These are phyloP conservation scores for Caiman crocodilus DNA, from an alignment of 2,797 vertebrate species.

Conservation along the genomic window DNA sequence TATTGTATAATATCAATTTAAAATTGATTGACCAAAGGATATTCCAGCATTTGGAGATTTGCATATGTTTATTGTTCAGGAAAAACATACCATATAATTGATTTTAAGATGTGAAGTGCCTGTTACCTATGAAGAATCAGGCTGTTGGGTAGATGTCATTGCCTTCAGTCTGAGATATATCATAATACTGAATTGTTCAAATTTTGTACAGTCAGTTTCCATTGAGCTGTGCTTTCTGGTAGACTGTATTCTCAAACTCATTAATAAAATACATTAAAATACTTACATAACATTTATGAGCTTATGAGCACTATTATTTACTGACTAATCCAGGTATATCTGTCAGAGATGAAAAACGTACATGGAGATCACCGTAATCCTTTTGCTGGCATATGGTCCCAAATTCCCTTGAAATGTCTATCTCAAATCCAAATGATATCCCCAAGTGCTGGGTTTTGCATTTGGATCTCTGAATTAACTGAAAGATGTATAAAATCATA, in stretches of 20 bases:
- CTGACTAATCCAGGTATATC: neutral
- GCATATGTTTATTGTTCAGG: neutral
- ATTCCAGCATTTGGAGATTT: neutral
- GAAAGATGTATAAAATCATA: neutral
- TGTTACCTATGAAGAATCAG: neutral
- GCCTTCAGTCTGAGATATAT: neutral
- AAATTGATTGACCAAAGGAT: neutral
- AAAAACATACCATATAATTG: neutral
- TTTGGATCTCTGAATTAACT: slow-evolving; percentile 1
- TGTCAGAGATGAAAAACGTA: slow-evolving; percentile 7
- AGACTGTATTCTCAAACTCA: neutral
- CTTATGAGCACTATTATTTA: slow-evolving; percentile 26
- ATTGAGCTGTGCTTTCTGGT: neutral
- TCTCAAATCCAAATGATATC: slow-evolving; percentile 14
- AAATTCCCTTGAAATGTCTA: slow-evolving; percentile 3
- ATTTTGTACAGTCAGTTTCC: slow-evolving; percentile 14
- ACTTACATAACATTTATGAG: neutral
- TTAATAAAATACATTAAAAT: neutral
- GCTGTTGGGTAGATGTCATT: fast-evolving
- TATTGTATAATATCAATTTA: too few relatives aligned
- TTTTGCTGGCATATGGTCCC: neutral
- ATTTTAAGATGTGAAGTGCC: neutral
- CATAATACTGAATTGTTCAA: neutral
- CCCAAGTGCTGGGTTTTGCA: neutral
- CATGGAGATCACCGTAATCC: slow-evolving; percentile 11